Percentiles rank a stretch among this genome's conserved stretches.
Conservation (phyloP, 2,113 vertebrate species). For the Notarius lentiginosus region DNA sequence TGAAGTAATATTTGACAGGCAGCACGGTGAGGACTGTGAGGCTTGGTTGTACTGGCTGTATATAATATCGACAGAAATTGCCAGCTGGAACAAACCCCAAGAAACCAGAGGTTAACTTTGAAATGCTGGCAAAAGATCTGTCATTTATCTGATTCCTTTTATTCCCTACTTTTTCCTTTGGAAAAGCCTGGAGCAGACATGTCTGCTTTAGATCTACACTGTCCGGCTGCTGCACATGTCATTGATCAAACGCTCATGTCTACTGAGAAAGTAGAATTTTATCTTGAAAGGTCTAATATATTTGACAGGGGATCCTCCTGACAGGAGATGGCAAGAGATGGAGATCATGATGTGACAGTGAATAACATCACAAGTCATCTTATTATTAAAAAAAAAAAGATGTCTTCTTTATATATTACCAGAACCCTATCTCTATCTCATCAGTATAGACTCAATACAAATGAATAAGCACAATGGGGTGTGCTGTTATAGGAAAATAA, state of each 20-base stretch:
- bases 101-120: constrained; percentile 51
- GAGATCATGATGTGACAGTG: neutral
- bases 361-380: neutral
- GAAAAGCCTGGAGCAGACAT: constrained; percentile 31
- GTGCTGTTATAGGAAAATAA: neutral
- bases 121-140: constrained; percentile 57
- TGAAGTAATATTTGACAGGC: constrained; percentile 9
- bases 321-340: neutral
- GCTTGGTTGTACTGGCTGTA: neutral
- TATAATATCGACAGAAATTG: constrained; percentile 45
- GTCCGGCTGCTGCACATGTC: constrained; percentile 54
- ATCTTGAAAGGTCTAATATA: neutral
- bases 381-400: neutral
- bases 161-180: constrained; percentile 8
- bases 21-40: neutral
- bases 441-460: neutral
- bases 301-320: neutral
- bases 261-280: neutral
- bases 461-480: neutral
- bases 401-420: neutral
- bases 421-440: neutral
- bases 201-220: constrained; percentile 47
- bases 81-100: constrained; percentile 50
- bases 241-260: constrained; percentile 57
- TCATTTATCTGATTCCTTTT: constrained; percentile 51